phyloP scores from a whole-genome alignment of 1,140 invertebrate genomes.

The Leptinotarsa defecta region DNA sequence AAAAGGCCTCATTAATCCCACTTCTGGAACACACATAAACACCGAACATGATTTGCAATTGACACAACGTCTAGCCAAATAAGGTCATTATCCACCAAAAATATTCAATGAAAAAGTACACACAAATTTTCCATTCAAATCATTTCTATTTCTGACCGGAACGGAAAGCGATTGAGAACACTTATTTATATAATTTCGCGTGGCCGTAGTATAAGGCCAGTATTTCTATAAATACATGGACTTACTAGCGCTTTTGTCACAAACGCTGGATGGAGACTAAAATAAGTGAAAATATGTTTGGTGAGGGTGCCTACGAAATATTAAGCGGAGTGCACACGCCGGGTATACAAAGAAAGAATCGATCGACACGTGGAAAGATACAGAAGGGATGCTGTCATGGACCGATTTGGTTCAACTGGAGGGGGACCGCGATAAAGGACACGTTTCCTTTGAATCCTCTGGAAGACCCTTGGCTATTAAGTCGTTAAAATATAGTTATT shows the following conservation, averaged over 20 bases:
- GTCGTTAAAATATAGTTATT: too few species aligned
- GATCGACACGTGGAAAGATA: background rate
- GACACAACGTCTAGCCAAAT: too few species aligned
- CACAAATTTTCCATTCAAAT: too few species aligned
- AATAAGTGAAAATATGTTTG: constrained; percentile 8
- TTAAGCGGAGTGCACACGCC: background rate
- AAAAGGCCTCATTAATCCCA: too few species aligned
- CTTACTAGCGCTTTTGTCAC: constrained; percentile 11
- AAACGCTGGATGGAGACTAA: constrained; percentile 14
- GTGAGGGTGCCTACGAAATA: background rate
- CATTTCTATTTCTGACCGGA: background rate
- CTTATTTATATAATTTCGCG: constrained; percentile 28
- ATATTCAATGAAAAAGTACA: too few species aligned
- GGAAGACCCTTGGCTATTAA: too few species aligned
- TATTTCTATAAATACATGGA: constrained; percentile 24
- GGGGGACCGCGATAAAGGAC: too few species aligned
- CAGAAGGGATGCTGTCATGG: constrained; percentile 3
- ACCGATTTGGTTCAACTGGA: too few species aligned
- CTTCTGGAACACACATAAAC: too few species aligned
- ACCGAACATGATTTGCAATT: too few species aligned
- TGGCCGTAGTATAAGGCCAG: constrained; percentile 5
- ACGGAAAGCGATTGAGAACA: constrained; percentile 9
- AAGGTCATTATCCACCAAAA: too few species aligned
- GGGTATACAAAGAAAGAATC: background rate
- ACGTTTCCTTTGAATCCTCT: too few species aligned